Conservation (phyloP, 2,888 invertebrate genomes). For the Argyresthia goedartella region DNA sequence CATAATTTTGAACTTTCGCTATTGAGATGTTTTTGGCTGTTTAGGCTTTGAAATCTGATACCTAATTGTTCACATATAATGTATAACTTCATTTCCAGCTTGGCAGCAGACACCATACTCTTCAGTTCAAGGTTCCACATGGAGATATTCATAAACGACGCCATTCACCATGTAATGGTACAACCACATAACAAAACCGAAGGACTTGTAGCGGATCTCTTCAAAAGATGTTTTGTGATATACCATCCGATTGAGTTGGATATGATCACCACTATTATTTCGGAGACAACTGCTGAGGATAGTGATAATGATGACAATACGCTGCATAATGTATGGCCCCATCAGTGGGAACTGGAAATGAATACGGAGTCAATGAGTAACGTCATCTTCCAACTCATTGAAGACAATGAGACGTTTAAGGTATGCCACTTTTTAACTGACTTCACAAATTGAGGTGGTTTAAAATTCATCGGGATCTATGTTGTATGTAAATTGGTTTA, state of each 20-base stretch:
- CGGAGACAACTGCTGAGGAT: slow-evolving; percentile 7
- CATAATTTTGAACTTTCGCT: no score
- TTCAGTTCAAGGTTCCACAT: slow-evolving; percentile 81
- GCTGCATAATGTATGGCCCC: slow-evolving; percentile 79
- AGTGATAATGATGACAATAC: slow-evolving; percentile 7
- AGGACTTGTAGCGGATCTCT: slow-evolving; percentile 61
- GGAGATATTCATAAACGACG: slow-evolving; percentile 74
- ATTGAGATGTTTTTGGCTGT: no score
- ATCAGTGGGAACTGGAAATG: slow-evolving; percentile 85
- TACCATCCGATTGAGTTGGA: slow-evolving; percentile 71
- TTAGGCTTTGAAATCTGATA: no score
- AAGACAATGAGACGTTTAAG: not conserved
- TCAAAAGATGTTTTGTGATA: slow-evolving; percentile 72
- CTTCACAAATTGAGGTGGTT: no score
- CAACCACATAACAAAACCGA: slow-evolving; percentile 76
- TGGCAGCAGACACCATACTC: slow-evolving; percentile 75
- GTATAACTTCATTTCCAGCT: no score
- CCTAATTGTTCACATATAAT: no score
- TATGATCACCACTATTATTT: slow-evolving; percentile 10
- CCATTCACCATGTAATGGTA: slow-evolving; percentile 72
- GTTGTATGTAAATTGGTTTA: no score
- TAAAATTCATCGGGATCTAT: no score
- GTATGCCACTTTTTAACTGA: slow-evolving; percentile 1
- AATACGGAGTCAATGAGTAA: slow-evolving; percentile 50
- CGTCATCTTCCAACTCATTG: not conserved